These are phyloP conservation scores for Cosmopolites sordidus DNA, from an alignment of 2,888 invertebrate species.

Conservation along the genomic window DNA sequence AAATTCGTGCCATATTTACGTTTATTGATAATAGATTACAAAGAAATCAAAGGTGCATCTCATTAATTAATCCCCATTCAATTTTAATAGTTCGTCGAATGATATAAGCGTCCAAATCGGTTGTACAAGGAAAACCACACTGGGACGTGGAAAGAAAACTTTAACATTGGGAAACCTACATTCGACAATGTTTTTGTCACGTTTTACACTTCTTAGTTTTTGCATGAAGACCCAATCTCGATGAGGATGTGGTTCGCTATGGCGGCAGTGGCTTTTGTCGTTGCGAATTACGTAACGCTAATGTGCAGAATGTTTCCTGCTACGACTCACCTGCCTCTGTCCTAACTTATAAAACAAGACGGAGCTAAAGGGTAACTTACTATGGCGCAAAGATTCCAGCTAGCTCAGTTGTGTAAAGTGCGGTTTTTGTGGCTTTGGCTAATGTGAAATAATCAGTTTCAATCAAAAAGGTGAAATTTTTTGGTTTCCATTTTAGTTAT, in stretches of 20 bases:
- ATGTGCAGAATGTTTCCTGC: background rate
- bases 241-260: too few species aligned
- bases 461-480: background rate
- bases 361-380: constrained; percentile 11
- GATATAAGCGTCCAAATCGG: background rate
- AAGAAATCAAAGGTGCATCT: too few species aligned
- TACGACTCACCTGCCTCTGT: constrained; percentile 4
- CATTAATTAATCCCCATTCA: background rate
- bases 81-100: background rate
- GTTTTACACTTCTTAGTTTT: constrained; percentile 1
- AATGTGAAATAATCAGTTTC: too few species aligned
- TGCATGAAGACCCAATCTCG: too few species aligned
- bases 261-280: too few species aligned
- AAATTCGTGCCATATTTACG: too few species aligned
- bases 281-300: constrained; percentile 3
- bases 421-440: constrained; percentile 6
- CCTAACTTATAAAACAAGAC: constrained; percentile 8
- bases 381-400: constrained; percentile 13
- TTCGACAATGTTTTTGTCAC: constrained; percentile 8
- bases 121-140: constrained; percentile 3
- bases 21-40: too few species aligned
- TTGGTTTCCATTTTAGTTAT: constrained; percentile 4
- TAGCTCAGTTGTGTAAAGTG: constrained; percentile 13
- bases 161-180: constrained; percentile 7
- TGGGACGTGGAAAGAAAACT: constrained; percentile 15